These are phyloP conservation scores for Pitta sordida DNA, from an alignment of 2,113 vertebrate species.

Conservation along the genomic window DNA sequence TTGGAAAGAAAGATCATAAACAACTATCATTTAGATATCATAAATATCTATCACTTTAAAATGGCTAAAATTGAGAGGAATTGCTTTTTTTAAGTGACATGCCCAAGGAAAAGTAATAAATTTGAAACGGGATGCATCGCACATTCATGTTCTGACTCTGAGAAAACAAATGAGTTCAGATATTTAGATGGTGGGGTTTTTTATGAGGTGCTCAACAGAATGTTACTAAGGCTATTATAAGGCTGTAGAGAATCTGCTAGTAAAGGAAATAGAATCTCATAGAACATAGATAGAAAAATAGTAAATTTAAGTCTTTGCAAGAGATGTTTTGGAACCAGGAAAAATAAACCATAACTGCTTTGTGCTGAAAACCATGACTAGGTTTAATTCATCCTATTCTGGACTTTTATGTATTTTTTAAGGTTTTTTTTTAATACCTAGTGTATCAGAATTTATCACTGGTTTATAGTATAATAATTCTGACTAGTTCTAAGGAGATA, in stretches of 20 bases:
- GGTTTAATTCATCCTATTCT: not conserved
- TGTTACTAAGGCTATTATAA: not conserved
- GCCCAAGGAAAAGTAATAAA: not conserved
- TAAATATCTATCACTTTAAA: not conserved
- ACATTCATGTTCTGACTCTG: not conserved
- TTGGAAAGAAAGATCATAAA: not conserved
- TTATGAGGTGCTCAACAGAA: not conserved
- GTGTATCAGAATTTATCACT: not conserved
- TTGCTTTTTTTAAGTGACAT: not conserved
- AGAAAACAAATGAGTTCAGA: not conserved
- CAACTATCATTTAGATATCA: not conserved
- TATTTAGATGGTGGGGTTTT: not conserved
- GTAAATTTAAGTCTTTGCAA: not conserved
- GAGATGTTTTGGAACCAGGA: not conserved
- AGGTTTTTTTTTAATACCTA: not conserved
- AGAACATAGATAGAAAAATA: not conserved
- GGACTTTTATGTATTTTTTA: not conserved
- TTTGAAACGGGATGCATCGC: not conserved
- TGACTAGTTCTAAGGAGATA: not conserved
- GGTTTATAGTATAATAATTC: not conserved
- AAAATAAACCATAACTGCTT: not conserved
- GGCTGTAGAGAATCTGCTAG: not conserved
- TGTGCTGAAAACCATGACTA: not conserved
- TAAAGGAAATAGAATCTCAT: not conserved
- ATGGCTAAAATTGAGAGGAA: not conserved